phyloP scores from a whole-genome alignment of 2,797 vertebrate species.

The Epinephelus coioides region DNA sequence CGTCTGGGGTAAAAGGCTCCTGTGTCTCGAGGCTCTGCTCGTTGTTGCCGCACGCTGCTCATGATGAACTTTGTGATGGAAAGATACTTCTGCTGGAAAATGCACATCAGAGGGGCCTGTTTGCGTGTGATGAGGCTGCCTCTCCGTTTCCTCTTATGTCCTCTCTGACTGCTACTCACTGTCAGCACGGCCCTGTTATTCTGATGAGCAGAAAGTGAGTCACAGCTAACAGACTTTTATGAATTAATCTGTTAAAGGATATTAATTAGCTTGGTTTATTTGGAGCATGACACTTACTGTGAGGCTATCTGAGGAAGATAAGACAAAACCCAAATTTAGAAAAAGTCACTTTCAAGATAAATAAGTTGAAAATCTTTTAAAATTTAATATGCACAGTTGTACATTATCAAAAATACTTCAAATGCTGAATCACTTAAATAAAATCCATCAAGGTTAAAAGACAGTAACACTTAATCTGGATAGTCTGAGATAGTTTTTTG shows the following conservation, averaged over 20 bases:
- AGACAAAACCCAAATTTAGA: conserved; percentile 9
- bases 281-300: not conserved
- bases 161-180: conserved; percentile 39
- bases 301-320: not conserved
- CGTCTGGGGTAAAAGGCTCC: conserved; percentile 43
- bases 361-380: not conserved
- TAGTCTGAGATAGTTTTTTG: no score
- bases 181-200: conserved; percentile 30
- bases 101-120: conserved; percentile 47
- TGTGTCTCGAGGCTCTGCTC: conserved; percentile 49
- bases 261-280: conserved; percentile 21
- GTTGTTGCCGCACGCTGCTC: conserved; percentile 60
- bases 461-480: no score
- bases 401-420: conserved; percentile 9
- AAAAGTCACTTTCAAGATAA: conserved; percentile 1
- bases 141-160: conserved; percentile 23
- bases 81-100: conserved; percentile 51
- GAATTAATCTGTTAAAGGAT: conserved; percentile 3
- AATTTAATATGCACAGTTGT: conserved; percentile 32
- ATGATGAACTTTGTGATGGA: conserved; percentile 74
- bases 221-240: conserved; percentile 38
- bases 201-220: conserved; percentile 54
- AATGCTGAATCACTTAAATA: conserved; percentile 19
- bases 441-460: conserved; percentile 1
- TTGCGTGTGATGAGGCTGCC: conserved; percentile 39